Conservation (phyloP, 2,113 vertebrate species). For the Poecile atricapillus region DNA sequence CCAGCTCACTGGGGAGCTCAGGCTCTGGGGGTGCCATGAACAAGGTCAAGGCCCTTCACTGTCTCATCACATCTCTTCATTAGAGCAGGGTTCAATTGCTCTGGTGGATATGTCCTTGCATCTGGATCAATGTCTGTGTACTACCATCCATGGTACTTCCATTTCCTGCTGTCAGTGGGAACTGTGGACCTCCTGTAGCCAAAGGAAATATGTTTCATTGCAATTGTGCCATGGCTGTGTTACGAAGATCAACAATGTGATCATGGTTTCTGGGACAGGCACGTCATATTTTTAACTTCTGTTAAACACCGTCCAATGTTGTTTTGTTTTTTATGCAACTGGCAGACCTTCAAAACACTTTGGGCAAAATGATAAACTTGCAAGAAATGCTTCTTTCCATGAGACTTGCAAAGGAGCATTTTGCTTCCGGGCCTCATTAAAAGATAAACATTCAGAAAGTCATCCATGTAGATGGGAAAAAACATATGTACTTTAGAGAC, state of each 20-base stretch:
- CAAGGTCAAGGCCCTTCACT: neutral
- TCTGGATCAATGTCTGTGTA: neutral
- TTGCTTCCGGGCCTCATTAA: neutral
- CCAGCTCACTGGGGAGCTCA: neutral
- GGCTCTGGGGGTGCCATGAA: neutral
- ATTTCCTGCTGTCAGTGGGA: neutral
- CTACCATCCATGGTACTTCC: neutral
- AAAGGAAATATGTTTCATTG: neutral
- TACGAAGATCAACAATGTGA: neutral
- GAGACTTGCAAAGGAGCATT: neutral
- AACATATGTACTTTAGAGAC: neutral
- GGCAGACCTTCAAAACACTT: neutral
- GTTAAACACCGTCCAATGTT: neutral
- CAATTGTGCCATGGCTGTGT: neutral
- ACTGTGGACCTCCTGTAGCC: neutral
- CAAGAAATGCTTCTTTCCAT: neutral
- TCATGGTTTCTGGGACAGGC: neutral
- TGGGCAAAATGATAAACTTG: slow-evolving; percentile 6
- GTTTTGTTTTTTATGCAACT: neutral
- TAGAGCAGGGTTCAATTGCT: neutral
- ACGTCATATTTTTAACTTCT: neutral
- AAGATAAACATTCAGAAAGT: neutral
- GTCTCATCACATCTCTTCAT: slow-evolving; percentile 31
- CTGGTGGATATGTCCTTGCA: neutral
- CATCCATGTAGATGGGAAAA: neutral